These are phyloP conservation scores for Paratilapia polleni DNA, from an alignment of 2,113 vertebrate species.

Conservation along the genomic window DNA sequence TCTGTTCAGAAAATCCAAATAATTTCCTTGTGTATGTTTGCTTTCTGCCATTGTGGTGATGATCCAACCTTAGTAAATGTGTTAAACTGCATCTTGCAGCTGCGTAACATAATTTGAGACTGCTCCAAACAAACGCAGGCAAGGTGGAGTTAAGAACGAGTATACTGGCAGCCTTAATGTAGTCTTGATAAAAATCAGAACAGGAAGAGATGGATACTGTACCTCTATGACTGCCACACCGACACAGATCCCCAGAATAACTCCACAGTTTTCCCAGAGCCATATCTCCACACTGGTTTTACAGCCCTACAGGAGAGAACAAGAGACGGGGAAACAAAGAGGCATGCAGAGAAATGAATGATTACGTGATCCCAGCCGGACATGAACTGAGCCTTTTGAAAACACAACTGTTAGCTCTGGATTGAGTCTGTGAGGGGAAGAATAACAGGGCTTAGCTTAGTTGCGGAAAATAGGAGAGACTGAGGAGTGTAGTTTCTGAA, in stretches of 20 bases:
- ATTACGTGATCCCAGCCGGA: slow-evolving; percentile 52
- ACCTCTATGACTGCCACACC: slow-evolving; percentile 91
- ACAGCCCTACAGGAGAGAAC: slow-evolving; percentile 84
- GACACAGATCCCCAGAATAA: slow-evolving; percentile 90
- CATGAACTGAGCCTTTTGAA: slow-evolving; percentile 61
- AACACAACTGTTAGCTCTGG: slow-evolving; percentile 67
- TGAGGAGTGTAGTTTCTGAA: slow-evolving; percentile 34
- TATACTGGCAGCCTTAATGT: neutral
- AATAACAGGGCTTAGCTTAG: slow-evolving; percentile 60
- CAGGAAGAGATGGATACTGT: slow-evolving; percentile 35
- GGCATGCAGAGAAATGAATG: slow-evolving; percentile 36
- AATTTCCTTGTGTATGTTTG: neutral
- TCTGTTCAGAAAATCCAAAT: neutral
- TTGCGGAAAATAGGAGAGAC: neutral
- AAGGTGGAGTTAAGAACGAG: neutral
- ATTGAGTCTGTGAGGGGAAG: slow-evolving; percentile 43
- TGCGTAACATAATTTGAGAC: neutral
- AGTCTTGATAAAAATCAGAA: neutral
- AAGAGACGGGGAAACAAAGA: neutral
- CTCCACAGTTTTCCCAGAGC: slow-evolving; percentile 87
- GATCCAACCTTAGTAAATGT: neutral
- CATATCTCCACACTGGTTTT: slow-evolving; percentile 85
- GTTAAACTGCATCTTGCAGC: neutral
- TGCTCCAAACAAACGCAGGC: neutral
- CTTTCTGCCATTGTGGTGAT: neutral